Conservation (phyloP, 2,113 vertebrate genomes). For the Numenius arquata region DNA sequence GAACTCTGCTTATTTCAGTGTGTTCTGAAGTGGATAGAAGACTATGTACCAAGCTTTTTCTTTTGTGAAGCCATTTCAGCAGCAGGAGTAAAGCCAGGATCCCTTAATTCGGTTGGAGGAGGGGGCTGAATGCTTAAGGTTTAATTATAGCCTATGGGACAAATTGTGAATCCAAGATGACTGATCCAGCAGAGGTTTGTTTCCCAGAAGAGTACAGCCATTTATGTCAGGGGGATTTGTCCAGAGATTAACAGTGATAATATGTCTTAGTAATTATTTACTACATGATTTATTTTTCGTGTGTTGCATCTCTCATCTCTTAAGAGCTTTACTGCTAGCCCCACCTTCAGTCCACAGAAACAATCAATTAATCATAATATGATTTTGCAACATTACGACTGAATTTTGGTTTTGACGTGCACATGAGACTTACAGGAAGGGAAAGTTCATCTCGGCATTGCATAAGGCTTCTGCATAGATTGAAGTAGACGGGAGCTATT, state of each 20-base stretch:
- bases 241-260: slow-evolving; percentile 47
- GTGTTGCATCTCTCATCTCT: slow-evolving; percentile 8
- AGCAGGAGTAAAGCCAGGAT: not conserved
- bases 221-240: slow-evolving; percentile 31
- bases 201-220: slow-evolving; percentile 1
- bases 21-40: not conserved
- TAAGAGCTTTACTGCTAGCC: slow-evolving; percentile 18
- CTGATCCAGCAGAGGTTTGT: slow-evolving; percentile 1
- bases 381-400: not conserved
- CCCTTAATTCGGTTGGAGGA: not conserved
- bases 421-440: not conserved
- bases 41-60: not conserved
- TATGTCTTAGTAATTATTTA: slow-evolving; percentile 48
- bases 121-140: not conserved
- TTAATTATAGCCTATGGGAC: slow-evolving; percentile 9
- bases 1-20: not conserved
- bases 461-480: not conserved
- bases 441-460: not conserved
- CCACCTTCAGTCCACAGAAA: not conserved
- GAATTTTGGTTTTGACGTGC: not conserved
- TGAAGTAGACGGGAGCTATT: slow-evolving; percentile 27
- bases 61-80: not conserved
- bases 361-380: not conserved
- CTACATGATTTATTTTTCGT: slow-evolving; percentile 28
- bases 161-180: slow-evolving; percentile 5